Evolutionary conservation across 2,113 vertebrate species (phyloP), one percentile per base, ranked within the genome.

Genomic region (Apteryx mantelli): DNA sequence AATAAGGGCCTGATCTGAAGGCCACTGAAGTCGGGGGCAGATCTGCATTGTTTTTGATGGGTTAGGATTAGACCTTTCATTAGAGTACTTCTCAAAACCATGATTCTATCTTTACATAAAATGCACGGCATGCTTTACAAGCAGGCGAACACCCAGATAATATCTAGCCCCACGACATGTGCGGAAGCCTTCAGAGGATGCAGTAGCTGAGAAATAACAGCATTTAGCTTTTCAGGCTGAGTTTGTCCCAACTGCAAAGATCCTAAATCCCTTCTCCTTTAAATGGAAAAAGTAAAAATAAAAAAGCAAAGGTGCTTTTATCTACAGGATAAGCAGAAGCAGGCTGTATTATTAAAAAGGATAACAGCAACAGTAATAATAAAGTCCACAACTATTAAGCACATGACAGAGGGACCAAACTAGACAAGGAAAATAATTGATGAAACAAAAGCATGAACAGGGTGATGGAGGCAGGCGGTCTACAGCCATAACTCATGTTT

Each of bases 1-100:
- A 93, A 40, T 21, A 86, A 91, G 22, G 53, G 24, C 28, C 77
- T 61, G 78, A 92, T 66, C 24, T 26, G 77, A 87, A 95, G 17
- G 71, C 75, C 63, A 74, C 36, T 6, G 26, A 86, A 96, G 75
- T 81, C 86, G 48, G 87, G 66, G 78, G 86, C 85, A 93, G 55
- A 32, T 93, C 82, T 87, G 66, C 32, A 42, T 68, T 79, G 53
- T 79, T 94, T 88, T 77, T 79, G 22, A 3, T 30, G 28, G 14
- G 34, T 78, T 66, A 63, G 30, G 76, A 88, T 42, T 26, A 82
- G 58, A 60, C 32, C 34, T 68, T 94, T 65, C 48, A 40, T 22
- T 48, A 76, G 25, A 53, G 61, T 38, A 38, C 42, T 60, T 80
- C 61, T 82, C 68, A 85, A 52, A 89, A 82, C 74, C 84, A 46